These are phyloP conservation scores for Hozukius guyotensis DNA, from an alignment of 2,797 vertebrate genomes.

Conservation along the genomic window DNA sequence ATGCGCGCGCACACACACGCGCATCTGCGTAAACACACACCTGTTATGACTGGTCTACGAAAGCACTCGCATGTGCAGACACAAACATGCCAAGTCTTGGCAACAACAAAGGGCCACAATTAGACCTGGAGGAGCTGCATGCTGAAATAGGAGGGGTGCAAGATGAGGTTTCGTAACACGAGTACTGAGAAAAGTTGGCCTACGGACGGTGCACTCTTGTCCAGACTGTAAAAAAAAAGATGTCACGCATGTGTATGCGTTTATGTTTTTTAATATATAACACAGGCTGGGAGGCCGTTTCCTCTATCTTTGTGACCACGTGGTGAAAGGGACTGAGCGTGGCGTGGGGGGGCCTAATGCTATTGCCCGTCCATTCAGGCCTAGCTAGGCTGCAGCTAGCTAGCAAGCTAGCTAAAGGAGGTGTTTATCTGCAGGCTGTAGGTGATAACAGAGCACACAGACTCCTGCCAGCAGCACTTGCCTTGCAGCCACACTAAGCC, in stretches of 20 bases:
- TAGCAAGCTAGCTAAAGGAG: slow-evolving; percentile 64
- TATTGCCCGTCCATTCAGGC: slow-evolving; percentile 32
- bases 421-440: slow-evolving; percentile 82
- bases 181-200: slow-evolving; percentile 4
- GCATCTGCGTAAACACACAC: slow-evolving; percentile 14
- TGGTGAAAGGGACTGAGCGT: slow-evolving; percentile 4
- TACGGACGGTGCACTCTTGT: background rate
- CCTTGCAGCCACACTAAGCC: slow-evolving; percentile 81
- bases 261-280: background rate
- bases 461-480: slow-evolving; percentile 82
- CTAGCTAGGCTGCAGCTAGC: slow-evolving; percentile 42
- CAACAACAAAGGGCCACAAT: slow-evolving; percentile 28
- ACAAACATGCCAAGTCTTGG: slow-evolving; percentile 46
- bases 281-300: background rate
- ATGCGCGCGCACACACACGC: background rate
- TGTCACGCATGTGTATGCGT: background rate
- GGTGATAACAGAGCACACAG: slow-evolving; percentile 80
- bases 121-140: slow-evolving; percentile 33
- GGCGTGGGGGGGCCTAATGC: background rate
- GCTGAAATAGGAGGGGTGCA: slow-evolving; percentile 14
- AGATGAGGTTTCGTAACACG: slow-evolving; percentile 27
- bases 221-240: background rate
- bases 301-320: background rate
- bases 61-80: slow-evolving; percentile 37
- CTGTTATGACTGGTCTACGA: slow-evolving; percentile 44